Conservation (phyloP, 2,888 invertebrate species). For the Megastigmus dorsalis region DNA sequence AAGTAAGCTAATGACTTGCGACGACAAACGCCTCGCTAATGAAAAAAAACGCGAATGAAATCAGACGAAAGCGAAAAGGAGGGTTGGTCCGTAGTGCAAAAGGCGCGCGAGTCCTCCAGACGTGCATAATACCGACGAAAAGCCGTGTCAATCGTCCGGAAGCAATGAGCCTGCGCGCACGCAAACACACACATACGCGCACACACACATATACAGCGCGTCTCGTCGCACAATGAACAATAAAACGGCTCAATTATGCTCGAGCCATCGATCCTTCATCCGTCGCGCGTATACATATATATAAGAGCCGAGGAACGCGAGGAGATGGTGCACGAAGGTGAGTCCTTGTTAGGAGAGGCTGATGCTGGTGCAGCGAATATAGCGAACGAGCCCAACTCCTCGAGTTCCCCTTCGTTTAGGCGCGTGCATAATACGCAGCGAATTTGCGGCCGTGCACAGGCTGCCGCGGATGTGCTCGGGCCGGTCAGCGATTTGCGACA, state of each 20-base stretch:
- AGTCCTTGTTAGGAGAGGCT: slow-evolving; percentile 48
- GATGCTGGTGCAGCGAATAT: no score
- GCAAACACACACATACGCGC: no score
- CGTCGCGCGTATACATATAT: background rate
- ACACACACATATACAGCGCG: no score
- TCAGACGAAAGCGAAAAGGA: slow-evolving; percentile 18
- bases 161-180: no score
- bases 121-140: slow-evolving; percentile 3
- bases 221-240: slow-evolving; percentile 40
- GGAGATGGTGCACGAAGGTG: no score
- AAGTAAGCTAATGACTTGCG: background rate
- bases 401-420: background rate
- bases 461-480: no score
- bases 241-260: slow-evolving; percentile 40
- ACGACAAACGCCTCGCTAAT: background rate
- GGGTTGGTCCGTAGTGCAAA: background rate
- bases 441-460: background rate
- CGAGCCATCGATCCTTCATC: slow-evolving; percentile 37
- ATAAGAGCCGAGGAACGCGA: background rate
- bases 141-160: slow-evolving; percentile 43
- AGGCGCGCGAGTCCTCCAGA: background rate
- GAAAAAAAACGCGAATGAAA: no score
- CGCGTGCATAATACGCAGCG: slow-evolving; percentile 18
- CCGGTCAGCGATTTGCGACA: no score
- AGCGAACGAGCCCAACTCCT: no score